Evolutionary conservation across 64 coral and sea anemone genomes (phyloP).

Genomic region (Montipora sp.): DNA sequence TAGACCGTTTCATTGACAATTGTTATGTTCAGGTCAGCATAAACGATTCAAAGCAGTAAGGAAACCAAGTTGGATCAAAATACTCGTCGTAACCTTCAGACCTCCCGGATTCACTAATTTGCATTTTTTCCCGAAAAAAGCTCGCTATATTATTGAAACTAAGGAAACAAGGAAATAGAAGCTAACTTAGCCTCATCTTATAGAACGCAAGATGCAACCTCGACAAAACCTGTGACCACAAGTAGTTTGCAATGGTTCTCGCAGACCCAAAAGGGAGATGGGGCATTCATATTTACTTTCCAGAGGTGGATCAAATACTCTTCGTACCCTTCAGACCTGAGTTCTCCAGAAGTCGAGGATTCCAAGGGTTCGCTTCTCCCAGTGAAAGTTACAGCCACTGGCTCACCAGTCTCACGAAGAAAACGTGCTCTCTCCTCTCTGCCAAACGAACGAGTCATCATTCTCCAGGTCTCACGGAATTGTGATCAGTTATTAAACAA

Average conservation of each 20-base stretch:
- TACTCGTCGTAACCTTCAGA: too few relatives aligned
- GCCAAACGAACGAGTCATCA: not conserved
- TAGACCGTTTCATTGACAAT: too few relatives aligned
- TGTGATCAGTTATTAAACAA: too few relatives aligned
- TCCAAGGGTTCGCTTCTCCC: not conserved
- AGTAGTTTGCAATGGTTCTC: slow-evolving; percentile 60
- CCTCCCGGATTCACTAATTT: too few relatives aligned
- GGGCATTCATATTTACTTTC: slow-evolving; percentile 72
- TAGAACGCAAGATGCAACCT: slow-evolving; percentile 45
- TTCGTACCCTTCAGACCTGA: slow-evolving; percentile 27
- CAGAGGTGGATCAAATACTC: slow-evolving; percentile 57
- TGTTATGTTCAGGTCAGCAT: too few relatives aligned
- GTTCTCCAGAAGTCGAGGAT: not conserved
- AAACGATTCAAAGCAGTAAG: too few relatives aligned
- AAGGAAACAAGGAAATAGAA: too few relatives aligned
- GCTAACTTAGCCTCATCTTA: too few relatives aligned
- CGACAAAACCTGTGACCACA: slow-evolving; percentile 65
- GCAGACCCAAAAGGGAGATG: slow-evolving; percentile 47
- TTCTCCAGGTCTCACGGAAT: too few relatives aligned
- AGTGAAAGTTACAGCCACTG: not conserved
- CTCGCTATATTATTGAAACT: too few relatives aligned
- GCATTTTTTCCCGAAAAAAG: too few relatives aligned
- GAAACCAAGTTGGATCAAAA: too few relatives aligned
- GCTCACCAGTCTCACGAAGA: not conserved
- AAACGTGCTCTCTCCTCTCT: not conserved